phyloP scores from a whole-genome alignment of 2,888 invertebrate genomes.

The Willowsia nigromaculata region DNA sequence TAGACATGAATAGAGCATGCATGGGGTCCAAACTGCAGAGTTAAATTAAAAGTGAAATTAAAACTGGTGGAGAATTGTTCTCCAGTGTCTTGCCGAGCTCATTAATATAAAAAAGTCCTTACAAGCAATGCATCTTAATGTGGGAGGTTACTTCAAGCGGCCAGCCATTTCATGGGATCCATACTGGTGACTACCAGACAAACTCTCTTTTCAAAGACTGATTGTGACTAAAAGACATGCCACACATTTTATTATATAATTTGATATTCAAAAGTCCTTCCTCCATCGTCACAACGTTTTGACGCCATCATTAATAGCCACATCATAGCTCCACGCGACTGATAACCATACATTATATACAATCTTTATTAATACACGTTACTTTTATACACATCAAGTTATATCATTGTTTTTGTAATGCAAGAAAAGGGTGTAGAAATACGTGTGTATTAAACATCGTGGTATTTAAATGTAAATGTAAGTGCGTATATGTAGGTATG shows the following conservation, averaged over 20 bases:
- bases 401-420: slow-evolving; percentile 6
- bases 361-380: no score
- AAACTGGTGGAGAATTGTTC: slow-evolving; percentile 61
- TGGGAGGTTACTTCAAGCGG: slow-evolving; percentile 47
- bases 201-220: background rate
- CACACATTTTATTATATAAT: no score
- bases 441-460: background rate
- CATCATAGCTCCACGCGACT: background rate
- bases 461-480: background rate
- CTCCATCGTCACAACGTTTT: background rate
- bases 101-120: slow-evolving; percentile 70
- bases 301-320: background rate
- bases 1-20: background rate
- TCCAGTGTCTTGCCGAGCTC: slow-evolving; percentile 62
- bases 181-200: slow-evolving; percentile 6
- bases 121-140: slow-evolving; percentile 70
- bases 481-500: background rate
- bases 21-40: slow-evolving; percentile 33
- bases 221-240: background rate
- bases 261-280: background rate
- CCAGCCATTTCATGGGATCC: slow-evolving; percentile 2
- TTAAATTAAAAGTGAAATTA: slow-evolving; percentile 72
- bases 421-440: slow-evolving; percentile 17
- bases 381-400: no score
- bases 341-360: background rate